Evolutionary conservation across 2,888 invertebrate genomes (phyloP).

Genomic region (Epistrophe grossulariae): DNA sequence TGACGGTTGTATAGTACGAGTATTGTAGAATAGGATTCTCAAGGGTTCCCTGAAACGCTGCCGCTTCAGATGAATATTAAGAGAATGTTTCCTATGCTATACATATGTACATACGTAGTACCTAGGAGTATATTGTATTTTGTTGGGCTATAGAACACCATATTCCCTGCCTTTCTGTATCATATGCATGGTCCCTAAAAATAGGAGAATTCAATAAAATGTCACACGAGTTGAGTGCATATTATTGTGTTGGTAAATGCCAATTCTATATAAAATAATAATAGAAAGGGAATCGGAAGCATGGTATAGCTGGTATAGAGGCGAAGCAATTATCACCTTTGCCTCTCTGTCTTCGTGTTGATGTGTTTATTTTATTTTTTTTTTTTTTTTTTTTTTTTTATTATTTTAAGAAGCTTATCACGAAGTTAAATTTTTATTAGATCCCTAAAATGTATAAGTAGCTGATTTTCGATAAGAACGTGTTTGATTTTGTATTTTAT

Average conservation of each 20-base stretch:
- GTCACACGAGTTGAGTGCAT: constrained; percentile 72
- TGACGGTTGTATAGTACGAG: constrained; percentile 9
- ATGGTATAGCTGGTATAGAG: neutral
- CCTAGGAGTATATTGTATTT: constrained; percentile 14
- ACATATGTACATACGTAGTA: too few relatives aligned
- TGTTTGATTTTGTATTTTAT: neutral
- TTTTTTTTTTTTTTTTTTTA: too few relatives aligned
- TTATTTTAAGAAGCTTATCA: constrained; percentile 61
- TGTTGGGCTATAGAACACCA: constrained; percentile 7
- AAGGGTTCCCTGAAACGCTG: constrained; percentile 39
- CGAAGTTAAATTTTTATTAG: constrained; percentile 59
- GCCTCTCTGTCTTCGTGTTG: constrained; percentile 45
- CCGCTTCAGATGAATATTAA: constrained; percentile 71
- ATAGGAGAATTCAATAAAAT: constrained; percentile 70
- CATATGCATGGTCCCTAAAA: constrained; percentile 60
- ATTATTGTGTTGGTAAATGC: constrained; percentile 67
- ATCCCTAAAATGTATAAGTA: constrained; percentile 7
- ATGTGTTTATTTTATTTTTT: constrained; percentile 35
- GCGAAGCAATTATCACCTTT: constrained; percentile 71
- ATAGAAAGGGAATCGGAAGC: constrained; percentile 38
- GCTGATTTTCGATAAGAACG: constrained; percentile 24
- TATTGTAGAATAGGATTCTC: constrained; percentile 54
- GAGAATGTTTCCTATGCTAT: constrained; percentile 31
- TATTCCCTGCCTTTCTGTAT: constrained; percentile 20
- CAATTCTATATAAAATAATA: constrained; percentile 33